These are phyloP conservation scores for Peromyscus leucopus DNA, from an alignment of 2,113 vertebrate species.

Conservation along the genomic window DNA sequence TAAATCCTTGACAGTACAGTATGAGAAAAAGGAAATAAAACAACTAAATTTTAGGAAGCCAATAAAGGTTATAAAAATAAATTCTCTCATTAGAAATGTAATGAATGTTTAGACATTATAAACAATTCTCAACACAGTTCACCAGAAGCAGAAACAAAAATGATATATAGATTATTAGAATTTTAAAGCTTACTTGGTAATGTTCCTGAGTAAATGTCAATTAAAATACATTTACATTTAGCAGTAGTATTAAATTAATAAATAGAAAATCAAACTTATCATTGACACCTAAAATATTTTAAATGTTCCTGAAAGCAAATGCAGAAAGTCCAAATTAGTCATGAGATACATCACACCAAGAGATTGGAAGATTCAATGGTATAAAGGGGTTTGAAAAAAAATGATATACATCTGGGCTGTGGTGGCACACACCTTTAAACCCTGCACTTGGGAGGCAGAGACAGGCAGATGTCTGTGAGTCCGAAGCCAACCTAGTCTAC, in stretches of 20 bases:
- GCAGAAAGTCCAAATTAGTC: conserved; percentile 32
- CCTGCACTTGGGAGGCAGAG: too few relatives aligned
- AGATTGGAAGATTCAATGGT: conserved; percentile 8
- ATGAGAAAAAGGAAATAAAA: not conserved
- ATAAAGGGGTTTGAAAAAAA: not conserved
- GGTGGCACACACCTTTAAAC: too few relatives aligned
- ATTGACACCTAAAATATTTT: conserved; percentile 32
- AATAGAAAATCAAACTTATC: not conserved
- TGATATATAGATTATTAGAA: not conserved
- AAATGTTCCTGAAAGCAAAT: conserved; percentile 30
- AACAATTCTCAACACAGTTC: not conserved
- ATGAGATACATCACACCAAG: not conserved
- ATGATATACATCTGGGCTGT: not conserved
- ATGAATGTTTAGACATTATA: not conserved
- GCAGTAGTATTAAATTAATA: not conserved
- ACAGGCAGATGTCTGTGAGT: too few relatives aligned
- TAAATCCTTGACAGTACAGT: not conserved
- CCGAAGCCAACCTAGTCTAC: too few relatives aligned
- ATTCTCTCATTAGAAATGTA: not conserved
- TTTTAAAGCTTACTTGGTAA: not conserved
- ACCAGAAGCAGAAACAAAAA: not conserved
- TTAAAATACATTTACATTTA: not conserved
- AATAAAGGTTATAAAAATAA: not conserved
- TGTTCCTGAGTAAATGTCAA: not conserved
- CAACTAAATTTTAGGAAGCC: not conserved